Evolutionary conservation across 2,888 invertebrate species (phyloP), one percentile per base, ranked within the genome.

Genomic region (Cephus nigrinus): DNA sequence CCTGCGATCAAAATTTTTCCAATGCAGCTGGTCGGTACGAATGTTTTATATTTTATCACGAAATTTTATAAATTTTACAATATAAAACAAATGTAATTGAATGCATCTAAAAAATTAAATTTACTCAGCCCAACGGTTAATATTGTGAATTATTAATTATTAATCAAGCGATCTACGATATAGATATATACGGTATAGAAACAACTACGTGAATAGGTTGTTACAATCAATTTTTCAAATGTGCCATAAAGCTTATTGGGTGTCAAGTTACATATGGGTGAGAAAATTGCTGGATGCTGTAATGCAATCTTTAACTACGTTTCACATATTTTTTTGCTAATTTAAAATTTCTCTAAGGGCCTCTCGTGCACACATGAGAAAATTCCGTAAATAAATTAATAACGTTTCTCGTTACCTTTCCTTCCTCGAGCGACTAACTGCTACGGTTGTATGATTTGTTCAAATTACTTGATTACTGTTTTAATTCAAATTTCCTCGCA

Each of bases 1-100:
- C 90, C 98, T 97, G 86, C 55, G 89, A 83, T 79, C 82, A 82
- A 83, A 84, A 84, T 68, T 55, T 23, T 11, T 30, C 30, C 33
- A 35, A 34, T 34, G 35, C 35, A 74, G 34, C 30, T 0, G 3
- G 5, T 32, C 33, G 31, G 30, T 30, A 33, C 71, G 2, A 55
- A 55, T 23, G 32, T 23, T 55, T 23, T 1, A 55, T 9, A 15
- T 23, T 55, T 55, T 23, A 23, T 23, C 9, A 23, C 9, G 23
- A 9, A 15, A 9, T 23, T 23, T 55, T 23, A 23, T 40, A 40
- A 40, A 15, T 40, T 40, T 40, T 55, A 55, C 0, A 9, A 55
- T 55, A 23, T 55, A 9, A 55, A 23, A 55, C 5, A 23, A 9
- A 23, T 23, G 9, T 55, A 55, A 23, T 23, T 23, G 2, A 55